Evolutionary conservation across 2,888 invertebrate genomes (phyloP).

Genomic region (Margaritifera margaritifera): DNA sequence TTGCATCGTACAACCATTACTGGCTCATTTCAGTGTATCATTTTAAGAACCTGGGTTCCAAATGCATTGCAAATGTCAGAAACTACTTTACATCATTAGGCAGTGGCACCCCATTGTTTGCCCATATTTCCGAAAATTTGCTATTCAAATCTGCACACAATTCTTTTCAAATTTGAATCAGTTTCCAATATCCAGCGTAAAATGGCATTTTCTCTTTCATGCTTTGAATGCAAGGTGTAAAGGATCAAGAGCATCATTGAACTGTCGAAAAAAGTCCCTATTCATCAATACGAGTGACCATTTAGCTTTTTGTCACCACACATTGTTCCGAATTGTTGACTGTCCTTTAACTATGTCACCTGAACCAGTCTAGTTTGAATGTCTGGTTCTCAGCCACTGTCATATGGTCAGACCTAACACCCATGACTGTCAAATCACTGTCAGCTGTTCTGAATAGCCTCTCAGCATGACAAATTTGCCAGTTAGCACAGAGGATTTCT

Average conservation of each 20-base stretch:
- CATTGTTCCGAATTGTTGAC: neutral
- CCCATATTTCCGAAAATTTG: too few relatives aligned
- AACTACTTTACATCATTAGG: too few relatives aligned
- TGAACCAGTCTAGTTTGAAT: neutral
- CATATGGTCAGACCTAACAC: constrained; percentile 3
- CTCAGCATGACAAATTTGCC: neutral
- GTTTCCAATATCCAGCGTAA: constrained; percentile 35
- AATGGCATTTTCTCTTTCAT: constrained; percentile 29
- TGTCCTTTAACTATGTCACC: neutral
- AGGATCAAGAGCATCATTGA: constrained; percentile 20
- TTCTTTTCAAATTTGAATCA: constrained; percentile 45
- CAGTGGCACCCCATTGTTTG: too few relatives aligned
- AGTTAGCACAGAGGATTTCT: too few relatives aligned
- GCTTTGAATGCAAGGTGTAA: constrained; percentile 34
- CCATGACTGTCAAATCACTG: constrained; percentile 25
- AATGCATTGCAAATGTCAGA: too few relatives aligned
- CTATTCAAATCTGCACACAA: constrained; percentile 3
- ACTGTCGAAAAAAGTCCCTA: constrained; percentile 15
- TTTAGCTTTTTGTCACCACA: constrained; percentile 5
- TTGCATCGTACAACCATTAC: too few relatives aligned
- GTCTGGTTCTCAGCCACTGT: too few relatives aligned
- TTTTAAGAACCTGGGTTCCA: too few relatives aligned
- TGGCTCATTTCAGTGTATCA: too few relatives aligned
- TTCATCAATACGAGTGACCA: constrained; percentile 7
- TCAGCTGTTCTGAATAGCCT: constrained; percentile 23